Percentiles rank a stretch among this genome's conserved stretches.
phyloP scores from a whole-genome alignment of 2,113 vertebrate genomes.

The Brienomyrus brachyistius region DNA sequence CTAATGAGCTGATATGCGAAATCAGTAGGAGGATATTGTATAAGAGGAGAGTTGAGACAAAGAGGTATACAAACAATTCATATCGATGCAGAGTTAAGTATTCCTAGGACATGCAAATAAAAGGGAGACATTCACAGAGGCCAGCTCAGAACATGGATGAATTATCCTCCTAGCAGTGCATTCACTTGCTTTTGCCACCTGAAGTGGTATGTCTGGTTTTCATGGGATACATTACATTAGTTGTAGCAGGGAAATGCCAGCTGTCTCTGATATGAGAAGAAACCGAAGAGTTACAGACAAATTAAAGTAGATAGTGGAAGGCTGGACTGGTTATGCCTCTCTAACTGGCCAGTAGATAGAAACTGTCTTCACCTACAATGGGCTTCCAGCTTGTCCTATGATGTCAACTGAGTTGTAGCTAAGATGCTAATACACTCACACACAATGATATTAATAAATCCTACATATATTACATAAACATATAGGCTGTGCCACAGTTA shows the following conservation, averaged over 20 bases:
- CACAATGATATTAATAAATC: background rate
- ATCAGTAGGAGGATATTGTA: background rate
- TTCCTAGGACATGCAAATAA: background rate
- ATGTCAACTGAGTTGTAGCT: background rate
- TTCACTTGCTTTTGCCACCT: background rate
- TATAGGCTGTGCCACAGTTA: slow-evolving; percentile 60
- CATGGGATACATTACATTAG: background rate
- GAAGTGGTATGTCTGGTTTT: background rate
- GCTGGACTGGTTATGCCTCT: background rate
- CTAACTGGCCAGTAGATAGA: background rate
- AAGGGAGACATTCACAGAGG: background rate
- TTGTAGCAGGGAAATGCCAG: background rate
- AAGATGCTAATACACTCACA: slow-evolving; percentile 18
- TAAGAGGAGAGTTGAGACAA: background rate
- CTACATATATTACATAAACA: slow-evolving; percentile 23
- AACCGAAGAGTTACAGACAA: background rate
- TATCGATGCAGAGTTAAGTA: background rate
- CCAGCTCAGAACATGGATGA: background rate
- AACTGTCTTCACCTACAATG: too few relatives aligned
- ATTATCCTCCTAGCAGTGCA: background rate
- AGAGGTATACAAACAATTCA: background rate
- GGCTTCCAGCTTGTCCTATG: background rate
- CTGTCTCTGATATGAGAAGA: background rate
- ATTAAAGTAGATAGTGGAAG: background rate
- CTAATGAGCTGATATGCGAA: background rate